Conservation (phyloP, 2,888 invertebrate genomes). For the Cheilosia scutellata region DNA sequence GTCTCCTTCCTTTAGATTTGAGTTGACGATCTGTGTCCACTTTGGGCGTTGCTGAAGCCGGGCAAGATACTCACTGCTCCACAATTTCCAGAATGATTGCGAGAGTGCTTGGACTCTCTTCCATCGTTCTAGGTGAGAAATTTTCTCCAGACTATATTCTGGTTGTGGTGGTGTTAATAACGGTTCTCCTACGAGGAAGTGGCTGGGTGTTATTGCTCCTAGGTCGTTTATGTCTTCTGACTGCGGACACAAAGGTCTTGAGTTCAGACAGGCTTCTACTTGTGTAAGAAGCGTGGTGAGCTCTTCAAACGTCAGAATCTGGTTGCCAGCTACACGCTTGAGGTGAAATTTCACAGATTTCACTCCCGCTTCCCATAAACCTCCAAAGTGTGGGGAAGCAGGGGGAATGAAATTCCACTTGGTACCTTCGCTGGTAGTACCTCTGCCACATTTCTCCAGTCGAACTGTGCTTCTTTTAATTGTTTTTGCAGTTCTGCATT, state of each 20-base stretch:
- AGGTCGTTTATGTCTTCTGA: background rate
- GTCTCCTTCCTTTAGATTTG: too few species aligned
- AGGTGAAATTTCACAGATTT: slow-evolving; percentile 4
- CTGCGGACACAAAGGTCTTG: background rate
- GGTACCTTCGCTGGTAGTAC: slow-evolving; percentile 1
- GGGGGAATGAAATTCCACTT: slow-evolving; percentile 3
- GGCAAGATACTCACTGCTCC: background rate
- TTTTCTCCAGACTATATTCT: background rate
- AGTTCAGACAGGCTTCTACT: too few species aligned
- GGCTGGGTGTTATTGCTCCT: background rate
- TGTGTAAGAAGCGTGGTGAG: background rate
- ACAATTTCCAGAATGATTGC: background rate
- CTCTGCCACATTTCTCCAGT: background rate
- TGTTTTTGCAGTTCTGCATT: background rate
- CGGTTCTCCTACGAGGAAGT: too few species aligned
- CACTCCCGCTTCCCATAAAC: background rate
- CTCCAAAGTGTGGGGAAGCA: slow-evolving; percentile 3
- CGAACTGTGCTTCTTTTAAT: background rate
- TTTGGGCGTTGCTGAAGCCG: background rate
- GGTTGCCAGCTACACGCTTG: background rate
- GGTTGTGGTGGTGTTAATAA: background rate
- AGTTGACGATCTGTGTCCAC: too few species aligned
- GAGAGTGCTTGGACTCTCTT: background rate
- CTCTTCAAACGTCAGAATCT: background rate
- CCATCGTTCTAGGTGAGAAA: background rate